These are phyloP conservation scores for Zaprionus obscuricornis DNA, from an alignment of 2,888 invertebrate genomes.

Conservation along the genomic window DNA sequence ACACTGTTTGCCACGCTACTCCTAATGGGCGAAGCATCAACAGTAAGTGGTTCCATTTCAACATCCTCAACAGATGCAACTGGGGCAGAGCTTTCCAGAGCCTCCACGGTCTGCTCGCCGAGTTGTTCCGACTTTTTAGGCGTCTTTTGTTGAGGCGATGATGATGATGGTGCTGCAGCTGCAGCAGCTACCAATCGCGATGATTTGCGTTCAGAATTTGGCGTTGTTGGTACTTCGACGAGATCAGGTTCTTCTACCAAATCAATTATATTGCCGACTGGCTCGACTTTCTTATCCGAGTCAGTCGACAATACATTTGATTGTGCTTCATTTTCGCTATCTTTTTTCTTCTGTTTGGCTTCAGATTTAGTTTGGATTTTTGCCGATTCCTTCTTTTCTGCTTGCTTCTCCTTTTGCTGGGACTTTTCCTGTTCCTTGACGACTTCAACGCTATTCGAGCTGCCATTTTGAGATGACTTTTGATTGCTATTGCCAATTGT, in stretches of 20 bases:
- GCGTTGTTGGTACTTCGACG: slow-evolving; percentile 29
- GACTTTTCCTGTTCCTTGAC: slow-evolving; percentile 48
- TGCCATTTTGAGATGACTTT: slow-evolving; percentile 56
- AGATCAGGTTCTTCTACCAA: not conserved
- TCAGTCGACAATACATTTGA: slow-evolving; percentile 27
- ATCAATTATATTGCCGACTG: slow-evolving; percentile 1
- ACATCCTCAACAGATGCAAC: slow-evolving; percentile 60
- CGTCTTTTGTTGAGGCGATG: slow-evolving; percentile 42
- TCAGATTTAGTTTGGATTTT: slow-evolving; percentile 20
- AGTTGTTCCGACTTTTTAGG: slow-evolving; percentile 36
- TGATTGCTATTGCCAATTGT: slow-evolving; percentile 53
- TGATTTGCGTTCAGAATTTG: slow-evolving; percentile 62
- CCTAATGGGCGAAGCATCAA: slow-evolving; percentile 70
- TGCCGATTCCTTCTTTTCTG: slow-evolving; percentile 27
- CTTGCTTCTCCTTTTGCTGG: slow-evolving; percentile 47
- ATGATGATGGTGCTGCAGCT: no score
- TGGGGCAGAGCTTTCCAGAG: not conserved
- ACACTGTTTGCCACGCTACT: slow-evolving; percentile 1
- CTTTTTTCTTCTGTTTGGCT: slow-evolving; percentile 10
- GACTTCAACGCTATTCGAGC: slow-evolving; percentile 10
- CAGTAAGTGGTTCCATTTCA: slow-evolving; percentile 73
- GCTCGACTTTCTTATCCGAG: slow-evolving; percentile 25
- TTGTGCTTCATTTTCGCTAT: slow-evolving; percentile 27
- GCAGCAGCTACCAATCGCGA: slow-evolving; percentile 30
- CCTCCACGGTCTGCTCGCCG: slow-evolving; percentile 2